A percentile compares a stretch with the other conserved stretches of the same genome.
phyloP scores from a whole-genome alignment of 2,888 invertebrate species.

The Dinocampus coccinellae region DNA sequence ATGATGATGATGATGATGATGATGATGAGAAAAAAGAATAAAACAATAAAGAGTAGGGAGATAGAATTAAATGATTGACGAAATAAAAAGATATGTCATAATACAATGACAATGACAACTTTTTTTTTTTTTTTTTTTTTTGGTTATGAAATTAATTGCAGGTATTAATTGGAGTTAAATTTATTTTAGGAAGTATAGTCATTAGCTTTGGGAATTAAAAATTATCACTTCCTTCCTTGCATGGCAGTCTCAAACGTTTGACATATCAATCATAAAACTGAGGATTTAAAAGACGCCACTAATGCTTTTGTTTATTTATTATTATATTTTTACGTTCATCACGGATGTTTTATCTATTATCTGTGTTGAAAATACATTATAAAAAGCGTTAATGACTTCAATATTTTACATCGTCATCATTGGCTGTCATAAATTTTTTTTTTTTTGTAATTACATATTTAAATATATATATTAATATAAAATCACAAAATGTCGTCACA shows the following conservation, averaged over 20 bases:
- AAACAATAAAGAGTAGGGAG: background rate
- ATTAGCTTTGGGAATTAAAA: background rate
- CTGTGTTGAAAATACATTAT: background rate
- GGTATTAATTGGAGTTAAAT: constrained; percentile 7
- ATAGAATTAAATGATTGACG: background rate
- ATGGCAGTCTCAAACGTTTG: background rate
- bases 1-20: too few relatives aligned
- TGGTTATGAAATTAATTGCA: background rate
- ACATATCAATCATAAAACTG: constrained; percentile 7
- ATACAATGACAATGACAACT: background rate
- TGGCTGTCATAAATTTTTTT: background rate
- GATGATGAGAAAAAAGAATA: background rate
- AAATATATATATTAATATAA: too few relatives aligned
- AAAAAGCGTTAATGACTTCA: background rate
- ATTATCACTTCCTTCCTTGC: constrained; percentile 25
- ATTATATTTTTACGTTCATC: background rate
- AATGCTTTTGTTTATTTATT: background rate
- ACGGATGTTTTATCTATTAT: background rate
- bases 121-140: too few relatives aligned
- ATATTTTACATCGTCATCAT: background rate
- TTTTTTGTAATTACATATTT: background rate
- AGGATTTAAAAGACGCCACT: constrained; percentile 13
- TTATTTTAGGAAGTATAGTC: constrained; percentile 18
- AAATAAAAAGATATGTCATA: background rate
- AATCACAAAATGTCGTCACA: background rate